These are phyloP conservation scores for Myzus persicae DNA, from an alignment of 1,140 invertebrate genomes.

Conservation along the genomic window DNA sequence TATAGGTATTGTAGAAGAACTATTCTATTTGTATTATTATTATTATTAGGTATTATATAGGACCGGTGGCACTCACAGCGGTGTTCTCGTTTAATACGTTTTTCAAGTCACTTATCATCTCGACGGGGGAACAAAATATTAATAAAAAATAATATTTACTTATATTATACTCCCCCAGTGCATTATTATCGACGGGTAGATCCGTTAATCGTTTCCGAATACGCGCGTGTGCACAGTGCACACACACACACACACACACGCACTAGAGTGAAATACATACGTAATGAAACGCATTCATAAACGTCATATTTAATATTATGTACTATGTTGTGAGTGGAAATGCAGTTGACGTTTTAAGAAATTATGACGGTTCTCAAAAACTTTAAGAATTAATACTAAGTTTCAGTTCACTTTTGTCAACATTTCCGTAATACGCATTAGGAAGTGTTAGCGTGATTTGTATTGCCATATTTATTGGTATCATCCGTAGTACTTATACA, in stretches of 20 bases:
- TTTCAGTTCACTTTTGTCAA: neutral
- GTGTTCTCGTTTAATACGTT: conserved; percentile 22
- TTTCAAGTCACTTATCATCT: conserved; percentile 12
- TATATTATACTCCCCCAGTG: neutral
- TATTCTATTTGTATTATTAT: neutral
- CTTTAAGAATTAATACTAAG: too few relatives aligned
- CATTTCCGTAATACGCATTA: neutral
- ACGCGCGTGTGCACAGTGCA: neutral
- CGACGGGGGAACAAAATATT: conserved; percentile 31
- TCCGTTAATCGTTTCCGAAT: conserved; percentile 19
- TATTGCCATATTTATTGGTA: neutral
- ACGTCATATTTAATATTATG: too few relatives aligned
- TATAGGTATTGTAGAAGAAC: neutral
- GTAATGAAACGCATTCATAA: neutral
- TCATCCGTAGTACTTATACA: too few relatives aligned
- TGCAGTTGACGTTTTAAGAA: too few relatives aligned
- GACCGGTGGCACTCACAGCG: neutral
- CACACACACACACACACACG: neutral
- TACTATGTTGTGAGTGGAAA: too few relatives aligned
- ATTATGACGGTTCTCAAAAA: too few relatives aligned
- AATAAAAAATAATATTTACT: conserved; percentile 26
- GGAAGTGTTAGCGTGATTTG: neutral
- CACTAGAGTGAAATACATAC: neutral
- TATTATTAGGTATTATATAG: neutral
- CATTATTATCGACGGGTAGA: neutral